Conservation (phyloP, 2,797 vertebrate genomes). For the Poecilia gillii region DNA sequence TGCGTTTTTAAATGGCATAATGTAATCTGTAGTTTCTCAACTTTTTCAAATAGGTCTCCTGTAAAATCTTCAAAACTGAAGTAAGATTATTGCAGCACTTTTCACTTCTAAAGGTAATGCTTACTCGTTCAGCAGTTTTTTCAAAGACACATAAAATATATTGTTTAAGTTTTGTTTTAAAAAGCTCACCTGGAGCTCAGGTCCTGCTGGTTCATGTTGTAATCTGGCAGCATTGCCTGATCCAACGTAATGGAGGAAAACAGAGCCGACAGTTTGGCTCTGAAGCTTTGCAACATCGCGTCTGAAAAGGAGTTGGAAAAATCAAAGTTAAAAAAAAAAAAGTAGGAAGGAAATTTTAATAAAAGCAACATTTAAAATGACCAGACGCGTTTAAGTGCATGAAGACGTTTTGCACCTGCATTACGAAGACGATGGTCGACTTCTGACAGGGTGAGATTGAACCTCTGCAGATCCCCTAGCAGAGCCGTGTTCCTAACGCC, state of each 20-base stretch:
- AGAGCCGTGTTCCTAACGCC: constrained; percentile 63
- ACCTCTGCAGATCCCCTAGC: constrained; percentile 79
- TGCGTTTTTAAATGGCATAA: not conserved
- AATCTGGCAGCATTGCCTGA: constrained; percentile 7
- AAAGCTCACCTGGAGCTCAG: constrained; percentile 44
- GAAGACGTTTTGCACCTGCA: constrained; percentile 73
- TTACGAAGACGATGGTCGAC: constrained; percentile 80
- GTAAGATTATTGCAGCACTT: not conserved
- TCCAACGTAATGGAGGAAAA: constrained; percentile 74
- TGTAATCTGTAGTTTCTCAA: not conserved
- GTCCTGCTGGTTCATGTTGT: constrained; percentile 8
- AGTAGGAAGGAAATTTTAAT: not conserved
- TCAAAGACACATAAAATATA: not conserved
- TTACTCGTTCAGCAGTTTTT: not conserved
- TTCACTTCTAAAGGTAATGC: not conserved
- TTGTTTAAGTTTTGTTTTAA: not conserved
- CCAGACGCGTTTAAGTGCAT: not conserved
- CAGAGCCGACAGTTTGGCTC: constrained; percentile 57
- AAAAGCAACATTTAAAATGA: not conserved
- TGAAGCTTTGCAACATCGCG: constrained; percentile 77
- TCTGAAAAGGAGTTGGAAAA: constrained; percentile 67
- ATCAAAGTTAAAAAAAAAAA: not conserved
- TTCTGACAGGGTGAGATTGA: constrained; percentile 84
- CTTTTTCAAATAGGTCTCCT: not conserved
- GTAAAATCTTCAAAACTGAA: not conserved